Evolutionary conservation across 1,140 invertebrate genomes (phyloP).

Genomic region (Calephelis nemesis): DNA sequence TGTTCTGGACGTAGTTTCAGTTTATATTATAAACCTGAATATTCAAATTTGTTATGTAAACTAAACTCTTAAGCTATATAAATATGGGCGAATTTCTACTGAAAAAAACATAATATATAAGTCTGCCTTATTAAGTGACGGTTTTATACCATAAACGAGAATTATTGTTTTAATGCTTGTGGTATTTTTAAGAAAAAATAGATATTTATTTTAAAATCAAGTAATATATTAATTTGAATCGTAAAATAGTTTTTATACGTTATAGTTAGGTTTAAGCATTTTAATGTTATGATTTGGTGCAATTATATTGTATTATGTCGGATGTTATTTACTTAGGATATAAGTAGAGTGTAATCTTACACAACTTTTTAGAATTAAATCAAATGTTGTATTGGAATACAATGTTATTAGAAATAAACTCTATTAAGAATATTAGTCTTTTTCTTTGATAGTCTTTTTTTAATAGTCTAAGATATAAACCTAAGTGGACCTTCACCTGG

Average conservation of each 20-base stretch:
- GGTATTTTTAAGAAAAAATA: conserved; percentile 14
- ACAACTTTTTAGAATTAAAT: conserved; percentile 31
- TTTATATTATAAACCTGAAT: no score
- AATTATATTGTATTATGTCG: conserved; percentile 47
- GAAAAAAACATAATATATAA: no score
- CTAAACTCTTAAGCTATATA: no score
- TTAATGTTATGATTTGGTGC: conserved; percentile 62
- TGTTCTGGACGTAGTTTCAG: no score
- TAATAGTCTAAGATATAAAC: no score
- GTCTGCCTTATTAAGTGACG: neutral
- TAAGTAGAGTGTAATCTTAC: conserved; percentile 36
- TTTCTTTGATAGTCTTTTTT: conserved; percentile 17
- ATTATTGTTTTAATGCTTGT: neutral
- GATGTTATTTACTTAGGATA: conserved; percentile 22
- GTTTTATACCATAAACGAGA: conserved; percentile 1
- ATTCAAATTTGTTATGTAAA: no score
- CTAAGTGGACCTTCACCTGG: no score
- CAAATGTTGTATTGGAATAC: conserved; percentile 46
- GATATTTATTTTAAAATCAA: conserved; percentile 25
- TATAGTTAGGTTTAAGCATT: conserved; percentile 48
- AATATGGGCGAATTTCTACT: no score
- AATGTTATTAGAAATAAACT: conserved; percentile 65
- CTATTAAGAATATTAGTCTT: conserved; percentile 47
- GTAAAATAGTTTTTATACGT: conserved; percentile 12
- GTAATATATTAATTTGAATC: conserved; percentile 24